A percentile compares a stretch with the other conserved stretches of the same genome.
These are phyloP conservation scores for Cottus gobio DNA, from an alignment of 2,113 vertebrate species.

Conservation along the genomic window DNA sequence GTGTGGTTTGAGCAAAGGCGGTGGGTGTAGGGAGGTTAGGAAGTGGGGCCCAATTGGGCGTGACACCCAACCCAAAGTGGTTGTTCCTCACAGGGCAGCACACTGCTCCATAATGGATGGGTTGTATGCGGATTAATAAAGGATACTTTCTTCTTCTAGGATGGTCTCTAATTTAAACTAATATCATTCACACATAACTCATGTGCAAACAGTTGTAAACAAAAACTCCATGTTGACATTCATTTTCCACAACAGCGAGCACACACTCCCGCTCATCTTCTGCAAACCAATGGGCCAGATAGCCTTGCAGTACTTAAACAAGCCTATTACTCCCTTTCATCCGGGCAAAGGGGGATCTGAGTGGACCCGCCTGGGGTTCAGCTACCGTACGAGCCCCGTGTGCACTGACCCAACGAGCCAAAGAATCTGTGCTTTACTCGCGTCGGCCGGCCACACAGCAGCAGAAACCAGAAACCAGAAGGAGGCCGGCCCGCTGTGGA, in stretches of 20 bases:
- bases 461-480: conserved; percentile 62
- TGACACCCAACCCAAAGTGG: background rate
- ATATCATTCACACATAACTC: conserved; percentile 17
- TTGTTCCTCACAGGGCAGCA: too few species aligned
- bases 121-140: too few species aligned
- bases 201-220: conserved; percentile 9
- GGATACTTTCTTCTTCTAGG: too few species aligned
- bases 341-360: conserved; percentile 1
- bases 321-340: background rate
- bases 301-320: conserved; percentile 12
- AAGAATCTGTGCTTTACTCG: conserved; percentile 49
- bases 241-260: conserved; percentile 43
- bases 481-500: conserved; percentile 39
- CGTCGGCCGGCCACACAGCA: conserved; percentile 34
- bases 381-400: conserved; percentile 6
- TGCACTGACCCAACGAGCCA: conserved; percentile 7
- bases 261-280: conserved; percentile 18
- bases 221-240: conserved; percentile 15
- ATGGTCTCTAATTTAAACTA: conserved; percentile 6
- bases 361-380: background rate
- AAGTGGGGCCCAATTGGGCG: background rate
- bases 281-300: conserved; percentile 6
- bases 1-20: background rate
- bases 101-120: too few species aligned
- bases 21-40: background rate